Conservation (phyloP, 2,888 invertebrate genomes). For the Pammene fasciana region DNA sequence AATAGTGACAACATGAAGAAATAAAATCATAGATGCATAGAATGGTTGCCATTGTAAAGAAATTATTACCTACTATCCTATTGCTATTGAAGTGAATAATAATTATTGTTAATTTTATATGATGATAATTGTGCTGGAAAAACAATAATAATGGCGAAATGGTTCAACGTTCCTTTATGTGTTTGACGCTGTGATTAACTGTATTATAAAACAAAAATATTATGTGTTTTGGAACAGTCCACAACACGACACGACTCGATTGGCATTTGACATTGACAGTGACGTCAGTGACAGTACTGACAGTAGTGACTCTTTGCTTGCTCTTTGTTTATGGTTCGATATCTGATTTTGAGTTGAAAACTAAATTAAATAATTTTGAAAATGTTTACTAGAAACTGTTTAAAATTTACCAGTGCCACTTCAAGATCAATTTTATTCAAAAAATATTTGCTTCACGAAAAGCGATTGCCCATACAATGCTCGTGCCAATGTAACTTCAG, state of each 20-base stretch:
- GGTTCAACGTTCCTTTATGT: too few relatives aligned
- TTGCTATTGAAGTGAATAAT: too few relatives aligned
- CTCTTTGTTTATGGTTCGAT: not conserved
- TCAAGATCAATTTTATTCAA: constrained; percentile 52
- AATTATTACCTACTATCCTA: too few relatives aligned
- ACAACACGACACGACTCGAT: too few relatives aligned
- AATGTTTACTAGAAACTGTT: constrained; percentile 65
- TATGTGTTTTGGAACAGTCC: not conserved
- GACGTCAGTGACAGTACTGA: constrained; percentile 14
- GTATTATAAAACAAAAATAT: not conserved
- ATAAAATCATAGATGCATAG: constrained; percentile 23
- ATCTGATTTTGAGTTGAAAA: constrained; percentile 7
- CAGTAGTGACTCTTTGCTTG: too few relatives aligned
- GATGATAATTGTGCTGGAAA: too few relatives aligned
- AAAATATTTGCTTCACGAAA: constrained; percentile 48
- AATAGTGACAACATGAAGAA: constrained; percentile 44
- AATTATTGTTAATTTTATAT: too few relatives aligned
- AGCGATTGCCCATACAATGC: constrained; percentile 34
- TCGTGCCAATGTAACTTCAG: constrained; percentile 45
- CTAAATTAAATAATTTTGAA: constrained; percentile 43
- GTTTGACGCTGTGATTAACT: too few relatives aligned
- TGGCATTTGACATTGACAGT: not conserved
- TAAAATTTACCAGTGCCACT: constrained; percentile 59
- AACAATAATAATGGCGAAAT: too few relatives aligned
- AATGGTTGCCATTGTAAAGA: constrained; percentile 15